Base-by-base conservation (phyloP, 2,797 vertebrate species). In the Lithobates sylvaticus region DNA sequence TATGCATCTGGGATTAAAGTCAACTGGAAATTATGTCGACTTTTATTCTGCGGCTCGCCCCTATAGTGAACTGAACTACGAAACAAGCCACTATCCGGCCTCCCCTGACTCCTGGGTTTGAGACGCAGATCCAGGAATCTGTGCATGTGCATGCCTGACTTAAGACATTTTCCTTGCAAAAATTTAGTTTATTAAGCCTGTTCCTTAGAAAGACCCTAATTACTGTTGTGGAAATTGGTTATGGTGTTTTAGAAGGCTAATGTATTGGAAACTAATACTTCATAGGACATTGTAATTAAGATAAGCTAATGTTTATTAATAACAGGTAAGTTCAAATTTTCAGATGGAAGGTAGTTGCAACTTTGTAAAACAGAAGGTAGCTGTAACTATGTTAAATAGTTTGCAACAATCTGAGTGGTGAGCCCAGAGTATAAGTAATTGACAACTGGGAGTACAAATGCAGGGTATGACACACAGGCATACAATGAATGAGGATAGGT, bases 121-220 rank as follows among this genome's bases (percentile, higher is more conserved):
- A 96, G 93, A 90, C 85, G 89, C 91, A 92, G 89, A 92, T 91
- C 93, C 88, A 88, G 92, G 93, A 94, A 87, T 95, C 96, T 95
- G 95, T 95, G 98, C 98, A 99, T 99, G 98, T 99, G 98, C 98
- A 99, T 99, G 98, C 96, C 95, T 95, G 97, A 96, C 95, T 94
- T 94, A 85, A 95, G 94, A 95, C 95, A 93, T 95, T 94, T 93
- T 94, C 91, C 93, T 95, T 93, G 93, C 94, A 91, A 89, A 39
- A 67, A 93, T 96, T 97, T 95, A 93, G 93, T 96, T 96, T 92
- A 90, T 95, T 92, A 93, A 96, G 95, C 93, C 96, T 93, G 95
- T 96, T 95, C 95, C 93, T 6, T 93, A 94, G 93, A 92, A 94
- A 94, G 93, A 93, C 94, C 89, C 90, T 91, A 91, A 91, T 93